Conservation (phyloP, 2,113 vertebrate species). For the Ochotona curzoniae region DNA sequence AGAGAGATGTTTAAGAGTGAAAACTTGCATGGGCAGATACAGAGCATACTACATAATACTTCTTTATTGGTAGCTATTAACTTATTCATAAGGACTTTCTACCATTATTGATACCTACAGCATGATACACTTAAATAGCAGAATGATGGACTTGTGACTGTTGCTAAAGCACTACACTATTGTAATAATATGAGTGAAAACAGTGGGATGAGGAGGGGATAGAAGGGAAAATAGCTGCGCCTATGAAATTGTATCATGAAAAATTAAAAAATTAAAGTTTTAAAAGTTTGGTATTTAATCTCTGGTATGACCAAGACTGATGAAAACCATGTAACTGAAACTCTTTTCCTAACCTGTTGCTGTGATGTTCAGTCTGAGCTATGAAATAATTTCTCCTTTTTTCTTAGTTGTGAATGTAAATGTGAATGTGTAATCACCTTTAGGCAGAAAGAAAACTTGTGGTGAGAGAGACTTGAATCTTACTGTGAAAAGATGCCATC, state of each 20-base stretch:
- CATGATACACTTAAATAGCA: no score
- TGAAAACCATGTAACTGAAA: not conserved
- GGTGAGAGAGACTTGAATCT: not conserved
- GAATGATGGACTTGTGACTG: no score
- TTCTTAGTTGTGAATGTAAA: slow-evolving; percentile 18
- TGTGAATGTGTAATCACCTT: not conserved
- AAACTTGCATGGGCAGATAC: not conserved
- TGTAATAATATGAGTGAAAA: no score
- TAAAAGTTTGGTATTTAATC: not conserved
- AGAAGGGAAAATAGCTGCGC: no score
- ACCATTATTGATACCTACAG: no score
- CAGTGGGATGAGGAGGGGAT: no score
- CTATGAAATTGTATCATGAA: no score
- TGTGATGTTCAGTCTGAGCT: not conserved
- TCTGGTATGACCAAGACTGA: not conserved
- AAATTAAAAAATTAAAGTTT: no score
- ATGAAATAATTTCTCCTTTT: not conserved
- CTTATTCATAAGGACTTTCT: not conserved
- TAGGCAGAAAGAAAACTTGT: not conserved
- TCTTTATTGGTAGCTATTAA: not conserved
- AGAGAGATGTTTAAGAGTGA: not conserved
- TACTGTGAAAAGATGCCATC: not conserved
- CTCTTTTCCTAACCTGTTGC: slow-evolving; percentile 4
- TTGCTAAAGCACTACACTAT: no score
- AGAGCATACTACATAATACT: not conserved